Conservation (phyloP, 2,113 vertebrate genomes). For the Neopipo cinnamomea region DNA sequence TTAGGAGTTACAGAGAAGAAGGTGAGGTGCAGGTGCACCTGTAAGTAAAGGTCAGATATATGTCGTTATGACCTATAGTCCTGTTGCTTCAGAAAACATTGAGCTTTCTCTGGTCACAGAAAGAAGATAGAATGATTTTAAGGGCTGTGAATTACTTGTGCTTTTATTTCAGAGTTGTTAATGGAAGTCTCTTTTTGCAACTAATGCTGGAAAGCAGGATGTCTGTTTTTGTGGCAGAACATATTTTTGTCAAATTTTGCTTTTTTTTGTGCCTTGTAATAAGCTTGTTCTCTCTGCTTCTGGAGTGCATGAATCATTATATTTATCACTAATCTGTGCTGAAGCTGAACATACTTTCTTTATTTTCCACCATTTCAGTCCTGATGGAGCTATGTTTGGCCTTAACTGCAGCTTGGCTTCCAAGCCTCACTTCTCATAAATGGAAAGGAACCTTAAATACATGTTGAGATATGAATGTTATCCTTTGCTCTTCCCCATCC, state of each 20-base stretch:
- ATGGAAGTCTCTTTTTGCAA: background rate
- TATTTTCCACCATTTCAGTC: background rate
- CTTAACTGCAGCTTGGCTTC: background rate
- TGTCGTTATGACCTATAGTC: background rate
- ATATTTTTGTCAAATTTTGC: background rate
- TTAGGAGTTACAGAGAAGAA: background rate
- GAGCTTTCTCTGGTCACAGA: background rate
- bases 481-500: conserved; percentile 1
- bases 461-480: background rate
- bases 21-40: background rate
- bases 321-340: background rate
- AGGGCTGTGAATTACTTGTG: background rate
- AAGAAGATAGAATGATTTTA: background rate
- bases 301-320: background rate
- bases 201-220: background rate
- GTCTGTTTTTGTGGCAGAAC: background rate
- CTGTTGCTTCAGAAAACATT: background rate
- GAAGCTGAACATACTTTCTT: background rate
- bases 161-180: background rate
- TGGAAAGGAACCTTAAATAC: background rate
- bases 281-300: background rate
- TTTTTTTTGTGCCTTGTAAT: background rate
- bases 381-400: background rate
- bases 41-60: background rate
- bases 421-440: background rate